phyloP scores from a whole-genome alignment of 2,888 invertebrate genomes.

The Latheticus oryzae region DNA sequence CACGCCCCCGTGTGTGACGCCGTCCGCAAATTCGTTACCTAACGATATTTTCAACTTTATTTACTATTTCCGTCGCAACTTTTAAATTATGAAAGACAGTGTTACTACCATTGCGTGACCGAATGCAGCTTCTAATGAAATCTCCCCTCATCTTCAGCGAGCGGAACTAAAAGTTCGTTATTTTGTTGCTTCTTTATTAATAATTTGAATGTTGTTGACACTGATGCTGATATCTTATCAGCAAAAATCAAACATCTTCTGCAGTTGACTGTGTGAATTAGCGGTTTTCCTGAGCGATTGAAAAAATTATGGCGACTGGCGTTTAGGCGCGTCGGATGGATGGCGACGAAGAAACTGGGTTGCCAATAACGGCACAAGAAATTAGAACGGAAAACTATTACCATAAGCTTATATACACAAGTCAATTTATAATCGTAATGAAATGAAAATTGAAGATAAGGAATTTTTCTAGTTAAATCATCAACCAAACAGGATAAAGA shows the following conservation, averaged over 20 bases:
- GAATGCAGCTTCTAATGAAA: constrained; percentile 35
- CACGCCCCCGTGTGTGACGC: constrained; percentile 13
- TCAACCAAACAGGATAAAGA: too few relatives aligned
- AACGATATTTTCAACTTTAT: constrained; percentile 35
- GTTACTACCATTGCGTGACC: constrained; percentile 46
- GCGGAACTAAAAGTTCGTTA: constrained; percentile 14
- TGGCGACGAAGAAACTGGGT: too few relatives aligned
- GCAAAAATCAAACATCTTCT: constrained; percentile 4
- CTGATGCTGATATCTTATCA: constrained; percentile 15
- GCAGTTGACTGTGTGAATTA: too few relatives aligned
- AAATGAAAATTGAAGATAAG: too few relatives aligned
- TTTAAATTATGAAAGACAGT: constrained; percentile 57
- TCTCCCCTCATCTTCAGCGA: constrained; percentile 34
- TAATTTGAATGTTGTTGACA: neutral
- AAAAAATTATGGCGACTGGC: too few relatives aligned
- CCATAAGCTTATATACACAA: too few relatives aligned
- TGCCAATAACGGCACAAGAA: neutral
- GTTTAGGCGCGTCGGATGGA: too few relatives aligned
- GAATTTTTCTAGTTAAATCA: too few relatives aligned
- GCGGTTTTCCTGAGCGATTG: too few relatives aligned
- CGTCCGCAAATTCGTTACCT: constrained; percentile 23
- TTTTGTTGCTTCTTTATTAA: neutral
- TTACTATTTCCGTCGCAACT: constrained; percentile 34
- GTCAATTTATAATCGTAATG: too few relatives aligned
- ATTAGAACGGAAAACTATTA: neutral